Conservation (phyloP, 2,888 invertebrate genomes). For the Nasonovia ribisnigri region DNA sequence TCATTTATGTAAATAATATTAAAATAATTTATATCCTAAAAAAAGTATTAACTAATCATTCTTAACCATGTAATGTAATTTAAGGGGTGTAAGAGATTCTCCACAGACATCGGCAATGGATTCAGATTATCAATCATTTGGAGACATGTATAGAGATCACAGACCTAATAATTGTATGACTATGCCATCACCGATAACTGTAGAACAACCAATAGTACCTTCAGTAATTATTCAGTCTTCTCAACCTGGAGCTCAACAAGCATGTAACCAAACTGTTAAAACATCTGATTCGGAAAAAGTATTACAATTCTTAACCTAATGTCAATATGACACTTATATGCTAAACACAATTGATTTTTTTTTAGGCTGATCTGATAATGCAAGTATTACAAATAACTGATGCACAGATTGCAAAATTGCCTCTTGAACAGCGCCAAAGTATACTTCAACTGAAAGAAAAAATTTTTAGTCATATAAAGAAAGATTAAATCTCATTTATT, state of each 20-base stretch:
- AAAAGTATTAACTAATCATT: background rate
- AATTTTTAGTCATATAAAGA: slow-evolving; percentile 78
- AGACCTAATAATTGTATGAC: slow-evolving; percentile 75
- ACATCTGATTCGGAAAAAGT: slow-evolving; percentile 63
- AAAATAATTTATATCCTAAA: background rate
- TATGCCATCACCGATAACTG: slow-evolving; percentile 73
- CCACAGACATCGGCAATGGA: background rate
- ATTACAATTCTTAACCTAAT: background rate
- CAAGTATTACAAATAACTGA: slow-evolving; percentile 97
- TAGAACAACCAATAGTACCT: background rate
- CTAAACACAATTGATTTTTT: slow-evolving; percentile 66
- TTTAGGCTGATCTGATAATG: slow-evolving; percentile 94
- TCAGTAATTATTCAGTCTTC: background rate
- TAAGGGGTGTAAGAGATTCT: slow-evolving; percentile 7
- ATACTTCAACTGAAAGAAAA: slow-evolving; percentile 96
- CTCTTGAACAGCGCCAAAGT: slow-evolving; percentile 95
- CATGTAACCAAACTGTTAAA: slow-evolving; percentile 35
- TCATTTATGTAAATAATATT: slow-evolving; percentile 12
- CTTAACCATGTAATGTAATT: background rate
- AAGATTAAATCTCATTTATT: background rate
- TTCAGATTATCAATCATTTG: slow-evolving; percentile 25
- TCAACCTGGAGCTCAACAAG: background rate
- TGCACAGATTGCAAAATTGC: slow-evolving; percentile 95
- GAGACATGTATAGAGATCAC: background rate
- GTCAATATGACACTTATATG: background rate